phyloP scores from a whole-genome alignment of 2,113 vertebrate species.

The Gavia stellata region DNA sequence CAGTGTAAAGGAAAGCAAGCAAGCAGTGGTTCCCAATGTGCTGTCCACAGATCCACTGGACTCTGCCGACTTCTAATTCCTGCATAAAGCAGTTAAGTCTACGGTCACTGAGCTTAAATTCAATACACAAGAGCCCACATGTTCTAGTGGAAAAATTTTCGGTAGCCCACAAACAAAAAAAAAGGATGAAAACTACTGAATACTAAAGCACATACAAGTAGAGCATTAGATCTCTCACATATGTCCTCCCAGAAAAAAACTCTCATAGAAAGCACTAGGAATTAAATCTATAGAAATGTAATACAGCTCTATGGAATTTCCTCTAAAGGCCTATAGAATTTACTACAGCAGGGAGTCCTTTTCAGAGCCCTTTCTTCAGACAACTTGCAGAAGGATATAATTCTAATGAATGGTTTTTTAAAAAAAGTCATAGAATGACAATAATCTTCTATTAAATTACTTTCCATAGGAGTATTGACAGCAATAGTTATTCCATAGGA shows the following conservation, averaged over 20 bases:
- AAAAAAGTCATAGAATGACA: not conserved
- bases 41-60: not conserved
- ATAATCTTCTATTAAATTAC: conserved; percentile 34
- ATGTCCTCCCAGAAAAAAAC: not conserved
- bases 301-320: not conserved
- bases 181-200: not conserved
- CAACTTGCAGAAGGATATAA: conserved; percentile 7
- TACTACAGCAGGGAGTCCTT: conserved; percentile 38
- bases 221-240: conserved; percentile 27
- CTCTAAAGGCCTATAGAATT: conserved; percentile 43
- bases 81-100: not conserved
- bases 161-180: not conserved
- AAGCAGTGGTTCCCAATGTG: not conserved
- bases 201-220: not conserved
- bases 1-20: not conserved
- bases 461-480: conserved; percentile 15
- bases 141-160: not conserved
- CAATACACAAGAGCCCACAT: not conserved
- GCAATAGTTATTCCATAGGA: not conserved
- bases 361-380: not conserved
- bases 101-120: not conserved
- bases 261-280: conserved; percentile 23
- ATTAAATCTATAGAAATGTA: conserved; percentile 47
- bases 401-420: not conserved
- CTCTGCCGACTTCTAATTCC: not conserved